phyloP scores from a whole-genome alignment of 1,140 invertebrate genomes.

The Brachionus koreanus region DNA sequence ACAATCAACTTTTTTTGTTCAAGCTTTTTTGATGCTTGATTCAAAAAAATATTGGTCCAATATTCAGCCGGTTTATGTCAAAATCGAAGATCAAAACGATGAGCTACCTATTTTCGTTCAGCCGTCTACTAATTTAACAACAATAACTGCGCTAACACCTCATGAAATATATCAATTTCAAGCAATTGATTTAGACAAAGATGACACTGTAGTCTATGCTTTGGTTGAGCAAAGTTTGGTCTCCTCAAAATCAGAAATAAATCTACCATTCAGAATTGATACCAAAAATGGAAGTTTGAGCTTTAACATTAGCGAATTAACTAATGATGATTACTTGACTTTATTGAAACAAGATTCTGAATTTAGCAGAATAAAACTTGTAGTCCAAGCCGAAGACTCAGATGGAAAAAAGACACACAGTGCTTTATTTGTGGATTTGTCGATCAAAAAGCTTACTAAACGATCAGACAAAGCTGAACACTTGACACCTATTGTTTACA shows the following conservation, averaged over 20 bases:
- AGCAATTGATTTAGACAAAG: background rate
- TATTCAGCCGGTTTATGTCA: background rate
- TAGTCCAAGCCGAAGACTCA: background rate
- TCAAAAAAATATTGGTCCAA: background rate
- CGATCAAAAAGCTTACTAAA: background rate
- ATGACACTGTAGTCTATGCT: background rate
- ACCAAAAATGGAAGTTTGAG: background rate
- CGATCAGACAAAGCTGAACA: background rate
- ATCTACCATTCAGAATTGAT: background rate
- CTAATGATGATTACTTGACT: slow-evolving; percentile 7
- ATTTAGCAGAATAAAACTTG: background rate
- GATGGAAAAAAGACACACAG: background rate
- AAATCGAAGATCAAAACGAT: slow-evolving; percentile 13
- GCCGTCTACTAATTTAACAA: background rate
- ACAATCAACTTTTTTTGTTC: background rate
- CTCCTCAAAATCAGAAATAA: background rate
- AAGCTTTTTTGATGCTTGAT: background rate
- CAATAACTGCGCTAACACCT: background rate
- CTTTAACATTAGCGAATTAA: background rate
- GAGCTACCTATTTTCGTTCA: background rate
- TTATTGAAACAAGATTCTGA: slow-evolving; percentile 8
- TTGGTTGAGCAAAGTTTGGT: background rate
- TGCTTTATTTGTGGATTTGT: slow-evolving; percentile 4
- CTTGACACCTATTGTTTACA: slow-evolving; percentile 5
- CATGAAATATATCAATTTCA: background rate